Evolutionary conservation across 2,888 invertebrate genomes (phyloP).

Genomic region (Latrodectus elegans): DNA sequence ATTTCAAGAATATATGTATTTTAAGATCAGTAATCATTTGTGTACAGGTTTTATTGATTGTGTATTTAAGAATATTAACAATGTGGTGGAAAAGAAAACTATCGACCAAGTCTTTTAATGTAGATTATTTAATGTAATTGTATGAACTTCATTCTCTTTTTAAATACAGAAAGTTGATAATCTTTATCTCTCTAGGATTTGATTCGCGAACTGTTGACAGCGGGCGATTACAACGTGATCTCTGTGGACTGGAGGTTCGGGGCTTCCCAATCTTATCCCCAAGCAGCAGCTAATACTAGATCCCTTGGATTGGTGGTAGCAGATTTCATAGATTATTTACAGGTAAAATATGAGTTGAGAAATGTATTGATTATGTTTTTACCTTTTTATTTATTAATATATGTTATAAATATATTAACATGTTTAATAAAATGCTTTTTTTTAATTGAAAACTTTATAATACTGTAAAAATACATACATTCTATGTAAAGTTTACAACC

Average conservation of each 20-base stretch:
- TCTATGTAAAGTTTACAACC: too few relatives aligned
- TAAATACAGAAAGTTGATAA: not conserved
- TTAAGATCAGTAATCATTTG: too few relatives aligned
- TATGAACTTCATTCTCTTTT: not conserved
- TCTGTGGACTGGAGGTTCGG: conserved; percentile 91
- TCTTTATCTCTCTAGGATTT: conserved; percentile 78
- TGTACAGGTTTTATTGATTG: too few relatives aligned
- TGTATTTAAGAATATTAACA: too few relatives aligned
- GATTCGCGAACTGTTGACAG: conserved; percentile 82
- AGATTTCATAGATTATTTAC: conserved; percentile 79
- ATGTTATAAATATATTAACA: too few relatives aligned
- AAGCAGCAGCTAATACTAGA: conserved; percentile 92
- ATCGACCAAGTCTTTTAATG: too few relatives aligned
- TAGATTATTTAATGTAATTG: too few relatives aligned
- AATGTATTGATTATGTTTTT: not conserved
- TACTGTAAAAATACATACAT: not conserved
- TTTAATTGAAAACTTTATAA: not conserved
- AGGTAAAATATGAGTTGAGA: conserved; percentile 72
- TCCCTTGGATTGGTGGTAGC: conserved; percentile 89
- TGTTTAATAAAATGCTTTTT: too few relatives aligned
- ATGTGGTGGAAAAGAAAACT: too few relatives aligned
- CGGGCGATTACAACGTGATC: conserved; percentile 84
- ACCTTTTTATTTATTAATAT: not conserved
- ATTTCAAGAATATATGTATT: too few relatives aligned
- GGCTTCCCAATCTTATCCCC: conserved; percentile 90